Evolutionary conservation across 2,888 invertebrate genomes (phyloP), one percentile per base, ranked within the genome.

Genomic region (Lasioglossum villosulum): DNA sequence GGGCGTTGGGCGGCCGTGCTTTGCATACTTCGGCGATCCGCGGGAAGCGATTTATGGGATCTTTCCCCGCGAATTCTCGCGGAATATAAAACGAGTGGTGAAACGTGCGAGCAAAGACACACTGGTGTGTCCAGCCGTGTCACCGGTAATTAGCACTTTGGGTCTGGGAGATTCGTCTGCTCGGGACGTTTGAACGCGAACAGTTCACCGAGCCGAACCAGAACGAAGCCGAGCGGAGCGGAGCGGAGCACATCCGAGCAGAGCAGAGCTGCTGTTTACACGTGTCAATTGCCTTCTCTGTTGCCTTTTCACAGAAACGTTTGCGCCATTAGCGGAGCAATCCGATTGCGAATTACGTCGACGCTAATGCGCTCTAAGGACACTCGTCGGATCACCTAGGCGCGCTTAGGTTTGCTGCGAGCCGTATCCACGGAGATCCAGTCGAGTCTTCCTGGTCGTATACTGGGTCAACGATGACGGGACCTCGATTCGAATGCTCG

Each of bases 341-440:
- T 84, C 75, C 75, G 85, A 84, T 84, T 84, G 84, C 84, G 75
- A 74, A 78, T 84, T 84, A 84, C 85, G 52, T 75, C 63, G 84
- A 59, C 45, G 77, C 23, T 72, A 72, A 63, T 75, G 84, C 84
- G 79, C 52, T 84, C 68, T 56, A 77, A 83, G 83, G 75, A 76
- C 37, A 30, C 80, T 30, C 16, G 48, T 37, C n/a, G 68, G 2
- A 0, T 63, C 70, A n/a, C 48, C 72, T 76, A 68, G 45, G 42
- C 63, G 63, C 52, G 63, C n/a, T 52, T 68, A 8, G 45, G 68
- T 75, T 83, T 74, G 73, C 82, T 75, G 74, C 3, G 6, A 12
- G 19, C 12, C 34, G 27, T 70, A 59, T 70, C 27, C 72, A 45
- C 76, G 48, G 72, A 30, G 78, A 79, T 39, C 42, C 34, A 59